A percentile compares a stretch with the other conserved stretches of the same genome.
Evolutionary conservation across 2,888 invertebrate species (phyloP).

Genomic region (Dryococelus australis): DNA sequence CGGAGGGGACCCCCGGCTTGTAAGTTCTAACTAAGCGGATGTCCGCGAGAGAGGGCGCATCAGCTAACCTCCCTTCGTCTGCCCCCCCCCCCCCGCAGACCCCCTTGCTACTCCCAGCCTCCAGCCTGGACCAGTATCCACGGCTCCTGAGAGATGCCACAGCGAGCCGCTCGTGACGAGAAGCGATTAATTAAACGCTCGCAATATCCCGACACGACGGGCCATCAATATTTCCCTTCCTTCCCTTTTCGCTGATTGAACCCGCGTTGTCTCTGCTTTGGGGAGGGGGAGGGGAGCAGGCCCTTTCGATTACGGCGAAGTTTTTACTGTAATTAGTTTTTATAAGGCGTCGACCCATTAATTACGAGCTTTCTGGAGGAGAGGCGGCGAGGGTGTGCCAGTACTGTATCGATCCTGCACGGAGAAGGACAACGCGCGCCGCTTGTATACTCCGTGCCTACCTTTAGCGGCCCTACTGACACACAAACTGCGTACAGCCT

Average conservation of each 20-base stretch:
- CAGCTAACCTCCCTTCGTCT: neutral
- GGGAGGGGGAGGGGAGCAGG: too few species aligned
- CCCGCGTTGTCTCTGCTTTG: neutral
- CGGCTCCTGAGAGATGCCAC: neutral
- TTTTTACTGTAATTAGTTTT: constrained; percentile 16
- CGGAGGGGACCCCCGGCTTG: neutral
- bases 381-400: neutral
- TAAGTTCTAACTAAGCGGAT: constrained; percentile 10
- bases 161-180: neutral
- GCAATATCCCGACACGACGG: neutral
- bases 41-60: neutral
- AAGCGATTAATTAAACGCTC: neutral
- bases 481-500: neutral
- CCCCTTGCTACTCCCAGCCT: neutral
- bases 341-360: neutral
- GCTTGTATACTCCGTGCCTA: neutral
- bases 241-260: neutral
- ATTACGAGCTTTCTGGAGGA: neutral
- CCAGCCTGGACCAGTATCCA: neutral
- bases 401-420: neutral
- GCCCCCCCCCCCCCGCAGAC: too few species aligned
- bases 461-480: neutral
- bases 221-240: neutral
- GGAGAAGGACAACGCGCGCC: neutral
- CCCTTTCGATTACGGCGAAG: neutral